These are phyloP conservation scores for Clarias gariepinus DNA, from an alignment of 2,113 vertebrate genomes.

Conservation along the genomic window DNA sequence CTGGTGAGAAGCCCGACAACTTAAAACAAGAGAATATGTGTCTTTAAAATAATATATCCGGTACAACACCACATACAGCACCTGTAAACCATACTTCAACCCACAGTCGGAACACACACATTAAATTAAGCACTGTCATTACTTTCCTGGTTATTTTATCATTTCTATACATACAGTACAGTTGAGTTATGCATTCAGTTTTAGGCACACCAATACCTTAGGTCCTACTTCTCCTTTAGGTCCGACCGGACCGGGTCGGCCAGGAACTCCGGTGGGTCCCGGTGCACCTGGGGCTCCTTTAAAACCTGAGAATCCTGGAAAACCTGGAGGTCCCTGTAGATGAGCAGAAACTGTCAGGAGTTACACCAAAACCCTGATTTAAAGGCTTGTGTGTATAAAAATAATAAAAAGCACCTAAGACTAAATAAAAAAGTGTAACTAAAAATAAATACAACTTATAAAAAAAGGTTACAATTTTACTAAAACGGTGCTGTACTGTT, in stretches of 20 bases:
- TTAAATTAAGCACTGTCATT: neutral
- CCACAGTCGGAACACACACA: neutral
- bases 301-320: constrained; percentile 81
- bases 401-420: neutral
- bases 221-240: constrained; percentile 70
- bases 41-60: no score
- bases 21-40: no score
- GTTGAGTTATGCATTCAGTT: neutral
- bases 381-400: neutral
- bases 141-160: neutral
- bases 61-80: neutral
- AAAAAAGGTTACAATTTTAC: neutral
- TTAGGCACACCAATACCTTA: constrained; percentile 68
- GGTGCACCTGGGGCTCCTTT: constrained; percentile 77
- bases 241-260: constrained; percentile 71
- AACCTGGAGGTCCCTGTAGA: constrained; percentile 76
- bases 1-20: no score
- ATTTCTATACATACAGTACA: neutral
- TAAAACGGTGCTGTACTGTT: neutral
- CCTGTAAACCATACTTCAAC: neutral
- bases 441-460: neutral
- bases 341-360: neutral
- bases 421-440: neutral
- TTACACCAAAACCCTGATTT: neutral
- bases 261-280: constrained; percentile 68